Conservation (phyloP, 2,797 vertebrate species). For the Myotis findleyi region DNA sequence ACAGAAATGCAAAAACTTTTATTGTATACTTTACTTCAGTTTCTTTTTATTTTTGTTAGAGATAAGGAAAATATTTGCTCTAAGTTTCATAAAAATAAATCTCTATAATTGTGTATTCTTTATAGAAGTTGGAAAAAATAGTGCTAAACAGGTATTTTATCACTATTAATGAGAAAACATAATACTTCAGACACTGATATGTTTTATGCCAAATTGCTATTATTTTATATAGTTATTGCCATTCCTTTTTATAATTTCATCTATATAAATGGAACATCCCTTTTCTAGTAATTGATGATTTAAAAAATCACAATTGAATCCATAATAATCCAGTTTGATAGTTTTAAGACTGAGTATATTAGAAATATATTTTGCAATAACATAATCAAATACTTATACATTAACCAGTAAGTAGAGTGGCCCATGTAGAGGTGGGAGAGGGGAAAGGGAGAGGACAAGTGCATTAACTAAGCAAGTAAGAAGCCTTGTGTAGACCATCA, state of each 20-base stretch:
- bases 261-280: not conserved
- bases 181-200: not conserved
- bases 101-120: not conserved
- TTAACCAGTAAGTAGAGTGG: not conserved
- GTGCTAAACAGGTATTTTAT: not conserved
- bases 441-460: not conserved
- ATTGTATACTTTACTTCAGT: not conserved
- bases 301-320: not conserved
- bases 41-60: not conserved
- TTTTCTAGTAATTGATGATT: constrained; percentile 37
- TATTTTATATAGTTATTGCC: not conserved
- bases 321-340: not conserved
- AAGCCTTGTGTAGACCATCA: not conserved
- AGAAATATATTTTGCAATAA: not conserved
- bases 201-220: not conserved
- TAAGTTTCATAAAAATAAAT: not conserved
- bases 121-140: not conserved
- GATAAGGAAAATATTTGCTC: not conserved
- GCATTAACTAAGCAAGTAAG: not conserved
- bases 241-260: not conserved
- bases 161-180: not conserved
- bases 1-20: not conserved
- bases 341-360: not conserved
- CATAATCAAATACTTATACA: not conserved
- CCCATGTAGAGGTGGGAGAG: not conserved